Evolutionary conservation across 1,140 invertebrate species (phyloP).

Genomic region (Ips nitidus): DNA sequence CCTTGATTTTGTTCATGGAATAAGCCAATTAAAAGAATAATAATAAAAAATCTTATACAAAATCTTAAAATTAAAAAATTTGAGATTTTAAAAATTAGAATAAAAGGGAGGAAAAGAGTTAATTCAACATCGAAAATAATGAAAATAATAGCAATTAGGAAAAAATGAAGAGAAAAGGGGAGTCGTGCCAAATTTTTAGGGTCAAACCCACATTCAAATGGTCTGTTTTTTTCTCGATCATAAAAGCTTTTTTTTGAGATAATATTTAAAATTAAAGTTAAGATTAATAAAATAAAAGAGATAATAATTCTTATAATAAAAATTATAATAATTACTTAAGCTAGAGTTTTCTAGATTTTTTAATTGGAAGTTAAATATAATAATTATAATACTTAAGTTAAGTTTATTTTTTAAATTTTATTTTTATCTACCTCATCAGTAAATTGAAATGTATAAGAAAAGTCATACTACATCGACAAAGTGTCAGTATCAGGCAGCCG

Average conservation of each 20-base stretch:
- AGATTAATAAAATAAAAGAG: conserved; percentile 52
- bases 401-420: conserved; percentile 65
- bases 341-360: conserved; percentile 59
- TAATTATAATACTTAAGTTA: conserved; percentile 64
- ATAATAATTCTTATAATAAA: conserved; percentile 49
- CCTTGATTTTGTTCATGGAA: not conserved
- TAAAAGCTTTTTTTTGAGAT: conserved; percentile 58
- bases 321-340: conserved; percentile 56
- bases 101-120: conserved; percentile 58
- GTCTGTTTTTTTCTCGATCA: conserved; percentile 60
- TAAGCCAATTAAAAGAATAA: not conserved
- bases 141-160: conserved; percentile 63
- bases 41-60: not conserved
- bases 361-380: conserved; percentile 71
- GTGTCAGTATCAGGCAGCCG: conserved; percentile 72
- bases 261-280: conserved; percentile 55
- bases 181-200: conserved; percentile 46
- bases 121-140: conserved; percentile 69
- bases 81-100: conserved; percentile 41
- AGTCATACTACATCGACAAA: conserved; percentile 75
- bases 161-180: conserved; percentile 58
- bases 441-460: conserved; percentile 68
- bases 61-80: not conserved
- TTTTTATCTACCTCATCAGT: conserved; percentile 59
- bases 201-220: conserved; percentile 67